Evolutionary conservation across 2,113 vertebrate species (phyloP).

Genomic region (Enhydra lutris): DNA sequence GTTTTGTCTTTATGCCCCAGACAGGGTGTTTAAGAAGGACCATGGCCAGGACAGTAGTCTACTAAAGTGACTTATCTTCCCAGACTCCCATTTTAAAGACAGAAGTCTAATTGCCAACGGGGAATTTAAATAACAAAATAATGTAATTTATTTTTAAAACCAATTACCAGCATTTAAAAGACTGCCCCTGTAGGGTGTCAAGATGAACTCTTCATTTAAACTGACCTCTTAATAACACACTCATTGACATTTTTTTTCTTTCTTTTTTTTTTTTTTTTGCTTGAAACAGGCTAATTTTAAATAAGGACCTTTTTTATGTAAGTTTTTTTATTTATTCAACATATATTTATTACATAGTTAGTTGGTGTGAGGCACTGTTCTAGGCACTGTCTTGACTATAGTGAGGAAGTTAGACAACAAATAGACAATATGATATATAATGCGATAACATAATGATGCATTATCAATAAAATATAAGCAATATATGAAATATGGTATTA

Average conservation of each 20-base stretch:
- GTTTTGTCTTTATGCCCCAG: conserved; percentile 49
- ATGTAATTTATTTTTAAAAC: conserved; percentile 68
- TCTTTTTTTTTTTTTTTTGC: neutral
- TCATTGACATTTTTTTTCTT: neutral
- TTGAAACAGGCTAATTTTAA: conserved; percentile 58
- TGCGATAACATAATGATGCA: neutral
- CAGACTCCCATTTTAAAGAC: conserved; percentile 51
- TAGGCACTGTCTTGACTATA: neutral
- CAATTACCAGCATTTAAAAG: conserved; percentile 69
- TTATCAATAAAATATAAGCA: neutral
- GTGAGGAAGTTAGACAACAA: neutral
- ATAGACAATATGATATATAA: neutral
- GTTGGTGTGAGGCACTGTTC: neutral
- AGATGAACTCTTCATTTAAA: conserved; percentile 56
- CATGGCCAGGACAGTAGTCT: conserved; percentile 11
- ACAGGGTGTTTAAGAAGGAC: conserved; percentile 41
- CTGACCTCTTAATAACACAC: conserved; percentile 56
- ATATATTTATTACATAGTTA: neutral
- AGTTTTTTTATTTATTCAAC: conserved; percentile 36
- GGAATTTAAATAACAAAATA: conserved; percentile 67
- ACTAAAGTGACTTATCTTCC: conserved; percentile 46
- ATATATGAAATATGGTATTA: neutral
- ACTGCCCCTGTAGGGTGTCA: conserved; percentile 49
- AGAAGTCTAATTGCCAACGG: conserved; percentile 54
- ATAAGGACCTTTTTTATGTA: conserved; percentile 19